A percentile compares a stretch with the other conserved stretches of the same genome.
Evolutionary conservation across 2,113 vertebrate species (phyloP).

Genomic region (Dromaius novaehollandiae): DNA sequence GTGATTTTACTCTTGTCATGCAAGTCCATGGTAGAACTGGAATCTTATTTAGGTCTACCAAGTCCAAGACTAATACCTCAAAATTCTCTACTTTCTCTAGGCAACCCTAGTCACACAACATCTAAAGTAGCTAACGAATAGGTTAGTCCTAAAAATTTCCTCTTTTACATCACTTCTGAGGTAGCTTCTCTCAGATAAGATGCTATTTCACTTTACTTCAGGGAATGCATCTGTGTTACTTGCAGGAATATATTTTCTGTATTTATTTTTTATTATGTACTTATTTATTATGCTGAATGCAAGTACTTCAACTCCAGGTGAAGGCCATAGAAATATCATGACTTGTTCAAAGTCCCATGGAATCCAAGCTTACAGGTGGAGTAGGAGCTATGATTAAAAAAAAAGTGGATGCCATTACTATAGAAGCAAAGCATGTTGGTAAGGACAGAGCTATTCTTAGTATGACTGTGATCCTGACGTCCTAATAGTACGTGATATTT

Average conservation of each 20-base stretch:
- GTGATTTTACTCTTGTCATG: not conserved
- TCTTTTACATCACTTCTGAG: not conserved
- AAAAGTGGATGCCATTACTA: not conserved
- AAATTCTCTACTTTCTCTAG: not conserved
- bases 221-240: not conserved
- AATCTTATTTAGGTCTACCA: not conserved
- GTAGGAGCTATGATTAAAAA: not conserved
- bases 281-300: not conserved
- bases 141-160: not conserved
- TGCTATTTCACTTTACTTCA: not conserved
- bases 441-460: not conserved
- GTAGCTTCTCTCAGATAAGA: not conserved
- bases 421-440: not conserved
- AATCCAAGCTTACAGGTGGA: not conserved
- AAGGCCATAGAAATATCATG: not conserved
- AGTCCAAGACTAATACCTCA: not conserved
- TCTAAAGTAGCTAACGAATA: not conserved
- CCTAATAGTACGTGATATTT: not conserved
- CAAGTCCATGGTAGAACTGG: not conserved
- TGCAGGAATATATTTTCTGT: not conserved
- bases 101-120: no score
- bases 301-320: no score
- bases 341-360: not conserved
- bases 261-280: not conserved
- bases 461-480: not conserved